Evolutionary conservation across 1,140 invertebrate genomes (phyloP), one percentile per base, ranked within the genome.

Genomic region (Pemphigus obesinymphae): DNA sequence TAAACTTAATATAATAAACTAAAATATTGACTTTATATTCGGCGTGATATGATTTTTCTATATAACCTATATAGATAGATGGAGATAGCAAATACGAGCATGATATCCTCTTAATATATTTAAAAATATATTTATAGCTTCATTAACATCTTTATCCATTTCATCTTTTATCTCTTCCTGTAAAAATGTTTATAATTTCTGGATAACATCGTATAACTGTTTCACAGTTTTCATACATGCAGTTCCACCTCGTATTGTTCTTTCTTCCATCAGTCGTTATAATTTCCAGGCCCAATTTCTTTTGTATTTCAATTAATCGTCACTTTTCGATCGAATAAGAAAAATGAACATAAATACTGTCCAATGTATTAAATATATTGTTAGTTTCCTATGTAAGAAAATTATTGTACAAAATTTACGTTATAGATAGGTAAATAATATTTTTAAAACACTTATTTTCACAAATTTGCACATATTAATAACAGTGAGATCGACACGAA

Each of bases 181-280:
- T 3, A 70, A 70, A 7, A 20, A n/a, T 20, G 37, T 66, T 6
- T n/a, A 66, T 37, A 66, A 66, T 66, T 7, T 5, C 61, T 66
- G 43, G 40, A 40, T 70, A 70, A 70, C 40, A 70, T n/a, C 45
- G 23, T 45, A 70, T 26, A 7, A 45, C 8, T 45, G 68, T 23
- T 45, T 70, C 68, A 70, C n/a, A 70, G 45, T 70, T 45, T 70
- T 70, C 29, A 20, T 66, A 66, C 5, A 5, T 6, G n/a, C n/a
- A n/a, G n/a, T n/a, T n/a, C n/a, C n/a, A n/a, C n/a, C n/a, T n/a
- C n/a, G n/a, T n/a, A n/a, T 70, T 15, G 5, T 11, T 26, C 15
- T 40, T 70, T 70, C 37, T 70, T 13, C 63, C 63, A 68, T n/a
- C n/a, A n/a, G 40, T 68, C 40, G 63, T 68, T 68, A 20, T 68